Percentiles rank a stretch among this genome's conserved stretches.
Evolutionary conservation across 2,888 invertebrate genomes (phyloP).

Genomic region (Netelia inedita): DNA sequence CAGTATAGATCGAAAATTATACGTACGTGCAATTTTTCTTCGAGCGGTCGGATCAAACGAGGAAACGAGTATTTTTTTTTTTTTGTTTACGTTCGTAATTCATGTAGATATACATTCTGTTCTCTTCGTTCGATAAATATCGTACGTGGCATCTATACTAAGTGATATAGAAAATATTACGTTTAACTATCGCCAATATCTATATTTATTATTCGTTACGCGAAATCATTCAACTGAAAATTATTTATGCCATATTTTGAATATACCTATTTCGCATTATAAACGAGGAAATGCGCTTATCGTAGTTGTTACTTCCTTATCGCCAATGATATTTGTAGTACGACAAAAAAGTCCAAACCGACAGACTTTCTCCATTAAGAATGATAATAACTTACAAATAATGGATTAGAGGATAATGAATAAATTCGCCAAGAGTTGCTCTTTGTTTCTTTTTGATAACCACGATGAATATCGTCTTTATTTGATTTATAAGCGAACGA

Average conservation of each 20-base stretch:
- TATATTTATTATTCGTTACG: conserved; percentile 60
- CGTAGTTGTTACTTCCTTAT: not conserved
- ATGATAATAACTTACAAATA: too few species aligned
- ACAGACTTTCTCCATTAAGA: not conserved
- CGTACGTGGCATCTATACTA: conserved; percentile 12
- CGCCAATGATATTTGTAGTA: not conserved
- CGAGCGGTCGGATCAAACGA: conserved; percentile 37
- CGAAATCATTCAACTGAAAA: conserved; percentile 8
- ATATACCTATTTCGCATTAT: not conserved
- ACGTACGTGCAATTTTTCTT: conserved; percentile 53
- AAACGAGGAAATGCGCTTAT: not conserved
- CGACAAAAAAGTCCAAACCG: not conserved
- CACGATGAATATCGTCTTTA: too few species aligned
- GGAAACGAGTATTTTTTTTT: conserved; percentile 14
- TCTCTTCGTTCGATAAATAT: conserved; percentile 11
- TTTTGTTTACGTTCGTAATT: conserved; percentile 5
- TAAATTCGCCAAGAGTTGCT: too few species aligned
- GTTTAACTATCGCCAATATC: conserved; percentile 7
- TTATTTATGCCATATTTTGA: not conserved
- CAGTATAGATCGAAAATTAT: conserved; percentile 15
- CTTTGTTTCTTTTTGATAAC: too few species aligned
- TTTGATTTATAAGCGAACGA: too few species aligned
- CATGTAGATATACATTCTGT: not conserved
- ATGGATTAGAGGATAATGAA: too few species aligned
- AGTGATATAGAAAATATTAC: conserved; percentile 22